Conservation (phyloP, 2,113 vertebrate genomes). For the Gulo gulo region DNA sequence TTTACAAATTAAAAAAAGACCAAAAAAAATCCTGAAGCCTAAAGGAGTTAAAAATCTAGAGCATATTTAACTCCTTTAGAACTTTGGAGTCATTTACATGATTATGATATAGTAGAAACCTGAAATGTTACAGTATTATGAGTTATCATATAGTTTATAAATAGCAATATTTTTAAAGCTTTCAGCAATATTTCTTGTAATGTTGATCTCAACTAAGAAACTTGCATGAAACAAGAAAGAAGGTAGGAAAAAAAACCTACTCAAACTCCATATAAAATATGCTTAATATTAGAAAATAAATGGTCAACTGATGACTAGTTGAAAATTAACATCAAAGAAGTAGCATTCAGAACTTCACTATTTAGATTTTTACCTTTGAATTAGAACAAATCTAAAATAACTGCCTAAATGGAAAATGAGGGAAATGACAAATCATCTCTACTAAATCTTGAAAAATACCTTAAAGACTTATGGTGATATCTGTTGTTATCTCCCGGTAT, state of each 20-base stretch:
- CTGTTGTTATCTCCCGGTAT: not conserved
- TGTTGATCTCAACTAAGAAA: conserved; percentile 26
- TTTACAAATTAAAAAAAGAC: not conserved
- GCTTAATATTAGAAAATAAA: not conserved
- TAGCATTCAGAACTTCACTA: not conserved
- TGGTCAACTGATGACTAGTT: not conserved
- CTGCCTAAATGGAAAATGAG: not conserved
- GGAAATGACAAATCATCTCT: not conserved
- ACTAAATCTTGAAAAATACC: conserved; percentile 9
- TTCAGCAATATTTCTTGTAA: not conserved
- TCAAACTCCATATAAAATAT: conserved; percentile 17
- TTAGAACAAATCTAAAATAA: conserved; percentile 6
- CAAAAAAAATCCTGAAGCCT: not conserved
- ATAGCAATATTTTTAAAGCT: conserved; percentile 20
- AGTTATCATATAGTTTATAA: not conserved
- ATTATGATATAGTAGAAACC: not conserved
- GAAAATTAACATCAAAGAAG: conserved; percentile 32
- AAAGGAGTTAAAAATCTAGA: conserved; percentile 6
- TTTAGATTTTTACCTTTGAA: not conserved
- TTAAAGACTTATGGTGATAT: not conserved
- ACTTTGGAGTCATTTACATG: not conserved
- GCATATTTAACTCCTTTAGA: not conserved
- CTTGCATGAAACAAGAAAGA: not conserved
- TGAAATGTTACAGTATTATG: not conserved
- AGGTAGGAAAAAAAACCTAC: not conserved